Evolutionary conservation across 2,888 invertebrate genomes (phyloP).

Genomic region (Drosophila fulvimacula): DNA sequence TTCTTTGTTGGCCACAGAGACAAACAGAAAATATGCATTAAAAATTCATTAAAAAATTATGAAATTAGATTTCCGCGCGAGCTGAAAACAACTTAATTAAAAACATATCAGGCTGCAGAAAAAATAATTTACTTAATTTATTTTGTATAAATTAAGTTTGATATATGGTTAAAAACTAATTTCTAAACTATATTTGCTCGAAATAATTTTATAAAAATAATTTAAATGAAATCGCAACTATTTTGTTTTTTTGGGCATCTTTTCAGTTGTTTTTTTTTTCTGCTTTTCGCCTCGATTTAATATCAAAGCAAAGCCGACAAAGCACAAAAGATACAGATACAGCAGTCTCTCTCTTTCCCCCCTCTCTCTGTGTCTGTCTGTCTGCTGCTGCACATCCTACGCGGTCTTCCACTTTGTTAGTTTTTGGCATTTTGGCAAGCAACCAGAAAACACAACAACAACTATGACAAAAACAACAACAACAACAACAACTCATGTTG

Average conservation of each 20-base stretch:
- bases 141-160: background rate
- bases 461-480: conserved; percentile 26
- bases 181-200: conserved; percentile 4
- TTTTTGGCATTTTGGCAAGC: conserved; percentile 71
- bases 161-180: background rate
- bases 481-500: conserved; percentile 61
- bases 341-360: conserved; percentile 25
- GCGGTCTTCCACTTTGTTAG: conserved; percentile 70
- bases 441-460: conserved; percentile 52
- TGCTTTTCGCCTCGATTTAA: conserved; percentile 69
- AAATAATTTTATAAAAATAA: conserved; percentile 57
- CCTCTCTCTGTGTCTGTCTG: conserved; percentile 20
- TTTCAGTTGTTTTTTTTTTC: conserved; percentile 33
- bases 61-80: conserved; percentile 14
- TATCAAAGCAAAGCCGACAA: conserved; percentile 71
- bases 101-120: background rate
- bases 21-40: background rate
- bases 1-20: conserved; percentile 2
- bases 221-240: conserved; percentile 50
- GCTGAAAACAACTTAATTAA: background rate
- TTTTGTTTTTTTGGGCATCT: conserved; percentile 25
- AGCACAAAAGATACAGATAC: conserved; percentile 57
- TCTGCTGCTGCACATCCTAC: conserved; percentile 54
- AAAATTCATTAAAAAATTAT: conserved; percentile 9
- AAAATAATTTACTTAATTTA: conserved; percentile 16